phyloP scores from a whole-genome alignment of 2,113 vertebrate species.

The Lanius collurio region DNA sequence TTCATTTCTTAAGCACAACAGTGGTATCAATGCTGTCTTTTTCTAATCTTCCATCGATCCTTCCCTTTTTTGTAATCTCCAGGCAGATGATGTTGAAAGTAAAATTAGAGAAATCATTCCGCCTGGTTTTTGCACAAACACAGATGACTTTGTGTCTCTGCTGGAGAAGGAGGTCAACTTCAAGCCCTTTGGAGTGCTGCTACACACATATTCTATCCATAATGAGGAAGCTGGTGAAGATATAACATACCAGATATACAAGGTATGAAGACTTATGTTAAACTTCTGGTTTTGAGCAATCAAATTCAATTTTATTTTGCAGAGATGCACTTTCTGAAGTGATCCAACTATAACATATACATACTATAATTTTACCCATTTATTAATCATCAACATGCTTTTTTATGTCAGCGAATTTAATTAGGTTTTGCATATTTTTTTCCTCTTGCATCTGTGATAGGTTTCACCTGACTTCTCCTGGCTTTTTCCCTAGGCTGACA shows the following conservation, averaged over 20 bases:
- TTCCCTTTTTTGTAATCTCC: constrained; percentile 13
- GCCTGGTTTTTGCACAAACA: constrained; percentile 89
- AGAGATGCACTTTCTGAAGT: background rate
- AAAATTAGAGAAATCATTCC: constrained; percentile 94
- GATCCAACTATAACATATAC: background rate
- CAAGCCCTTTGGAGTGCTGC: constrained; percentile 89
- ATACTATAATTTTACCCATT: background rate
- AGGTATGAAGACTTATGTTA: constrained; percentile 74
- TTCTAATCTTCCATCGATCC: background rate
- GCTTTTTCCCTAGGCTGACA: constrained; percentile 88
- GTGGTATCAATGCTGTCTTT: background rate
- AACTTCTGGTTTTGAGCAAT: background rate
- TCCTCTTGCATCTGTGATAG: constrained; percentile 63
- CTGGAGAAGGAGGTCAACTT: constrained; percentile 96
- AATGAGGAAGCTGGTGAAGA: constrained; percentile 89
- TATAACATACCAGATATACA: constrained; percentile 91
- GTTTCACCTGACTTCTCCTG: constrained; percentile 81
- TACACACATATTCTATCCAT: constrained; percentile 89
- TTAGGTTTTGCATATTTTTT: constrained; percentile 46
- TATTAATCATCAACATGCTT: background rate
- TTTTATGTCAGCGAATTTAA: constrained; percentile 49
- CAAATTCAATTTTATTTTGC: background rate
- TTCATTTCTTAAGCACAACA: background rate
- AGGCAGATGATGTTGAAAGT: constrained; percentile 92
- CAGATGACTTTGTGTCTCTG: constrained; percentile 91